Base-by-base conservation (phyloP, 2,113 vertebrate species). In the Psephotus haematonotus region DNA sequence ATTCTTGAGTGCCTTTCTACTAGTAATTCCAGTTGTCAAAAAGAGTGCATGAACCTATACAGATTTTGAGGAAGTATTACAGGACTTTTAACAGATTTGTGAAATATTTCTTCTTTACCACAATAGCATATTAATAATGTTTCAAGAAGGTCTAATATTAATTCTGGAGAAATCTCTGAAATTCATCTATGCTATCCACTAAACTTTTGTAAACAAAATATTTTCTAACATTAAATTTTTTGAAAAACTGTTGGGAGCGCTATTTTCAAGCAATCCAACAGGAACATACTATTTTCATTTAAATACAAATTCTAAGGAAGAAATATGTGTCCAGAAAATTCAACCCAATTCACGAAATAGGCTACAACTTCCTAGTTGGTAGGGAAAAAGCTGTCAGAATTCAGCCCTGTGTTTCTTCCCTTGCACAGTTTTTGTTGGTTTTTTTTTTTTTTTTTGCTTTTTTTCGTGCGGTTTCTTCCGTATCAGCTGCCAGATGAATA, bases 381-480 rank as follows among this genome's bases (percentile, higher is more conserved):
- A 82, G 17, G 33, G 9, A 7, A 39, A 47, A 92, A 82, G 4
- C 50, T 72, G 25, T 47, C 41, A 50, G 83, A 80, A 86, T 79
- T 13, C 71, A 65, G n/a, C 20, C 22, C 60, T 24, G 3, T 23
- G 53, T 50, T 4, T 85, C 27, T 74, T 68, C 37, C 33, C 80
- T 70, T 67, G 12, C 28, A 11, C 27, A 41, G 7, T 3, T 59
- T 86, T 96, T 44, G 23, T 46, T 39, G 39, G 37, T 10, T 10
- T 39, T 39, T 39, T 39, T 39, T 39, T 39, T 39, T 72, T 41
- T 35, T 55, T 55, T 46, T 43, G 41, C 43, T 16, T 46, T 46
- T 44, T 47, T 47, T 47, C 18, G 13, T 53, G 23, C 52, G 19
- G 39, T 72, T 28, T 20, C 17, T 24, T 27, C 44, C 0, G 0